Base-by-base conservation (phyloP, 2,888 invertebrate species). In the Heliconius ismenius region DNA sequence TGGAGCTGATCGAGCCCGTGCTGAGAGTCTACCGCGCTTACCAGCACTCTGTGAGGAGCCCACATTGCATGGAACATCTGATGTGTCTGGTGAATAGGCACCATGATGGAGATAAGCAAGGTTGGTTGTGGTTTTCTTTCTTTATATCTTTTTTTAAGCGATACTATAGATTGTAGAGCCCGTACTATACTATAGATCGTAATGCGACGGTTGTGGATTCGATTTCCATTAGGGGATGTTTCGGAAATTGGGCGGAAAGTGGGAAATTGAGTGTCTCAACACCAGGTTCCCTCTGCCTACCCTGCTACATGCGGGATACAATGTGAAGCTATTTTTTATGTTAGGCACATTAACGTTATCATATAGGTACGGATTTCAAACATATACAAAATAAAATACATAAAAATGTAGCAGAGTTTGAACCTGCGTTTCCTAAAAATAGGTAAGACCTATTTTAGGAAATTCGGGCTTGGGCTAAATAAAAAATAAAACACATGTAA, bases 1-100 rank as follows among this genome's bases (percentile, higher is more conserved):
- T 97, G 84, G 97, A 98, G 90, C 95, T 98, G 78, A 97, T 98
- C 74, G 97, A 97, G 86, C 97, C 97, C 0, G 95, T 97, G 39
- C 95, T 97, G n/a, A 95, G 97, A 87, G 97, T 97, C 21, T 97
- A 97, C 93, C 92, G 98, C 73, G 97, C 97, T 1, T 97, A 97
- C 91, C 95, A 96, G 84, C 97, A 96, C 91, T 95, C 96, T 0
- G 91, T 95, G 2, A 95, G 95, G 83, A 94, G 95, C 43, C 97
- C 97, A 0, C 95, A 96, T 74, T 98, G 98, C 87, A 97, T 97
- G 83, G 96, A 95, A 84, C 97, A 97, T 83, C 96, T 97, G 60
- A 95, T 98, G 88, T 98, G 98, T 85, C 91, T 96, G 62, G 95
- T 98, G 10, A 98, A 98, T 86, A 95, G 96, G 82, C 95, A 95